phyloP scores from a whole-genome alignment of 1,140 invertebrate genomes.

The Fopius arisanus region DNA sequence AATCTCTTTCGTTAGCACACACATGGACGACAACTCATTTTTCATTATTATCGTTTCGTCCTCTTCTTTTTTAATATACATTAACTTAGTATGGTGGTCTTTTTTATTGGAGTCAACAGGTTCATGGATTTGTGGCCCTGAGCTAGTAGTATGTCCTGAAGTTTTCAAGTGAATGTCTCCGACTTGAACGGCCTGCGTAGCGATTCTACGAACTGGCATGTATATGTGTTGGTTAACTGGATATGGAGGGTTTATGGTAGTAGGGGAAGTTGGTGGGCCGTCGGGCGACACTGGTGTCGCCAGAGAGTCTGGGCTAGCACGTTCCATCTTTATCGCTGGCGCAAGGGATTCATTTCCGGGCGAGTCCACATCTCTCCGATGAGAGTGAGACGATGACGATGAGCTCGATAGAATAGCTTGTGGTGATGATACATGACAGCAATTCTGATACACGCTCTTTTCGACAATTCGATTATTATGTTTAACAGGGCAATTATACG shows the following conservation, averaged over 20 bases:
- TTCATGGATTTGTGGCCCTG: conserved; percentile 38
- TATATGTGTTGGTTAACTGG: conserved; percentile 38
- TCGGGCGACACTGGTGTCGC: conserved; percentile 53
- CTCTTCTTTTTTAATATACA: not conserved
- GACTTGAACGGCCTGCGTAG: conserved; percentile 19
- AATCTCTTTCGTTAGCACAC: conserved; percentile 23
- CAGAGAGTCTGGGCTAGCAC: conserved; percentile 53
- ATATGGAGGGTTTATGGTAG: conserved; percentile 40
- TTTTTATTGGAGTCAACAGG: conserved; percentile 43
- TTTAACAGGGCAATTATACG: not conserved
- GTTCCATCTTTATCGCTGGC: conserved; percentile 53
- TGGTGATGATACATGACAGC: not conserved
- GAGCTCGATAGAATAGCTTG: not conserved
- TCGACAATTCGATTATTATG: not conserved
- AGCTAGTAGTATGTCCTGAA: not conserved
- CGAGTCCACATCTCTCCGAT: not conserved
- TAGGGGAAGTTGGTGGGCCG: conserved; percentile 45
- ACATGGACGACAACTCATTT: conserved; percentile 30
- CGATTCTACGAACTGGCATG: conserved; percentile 14
- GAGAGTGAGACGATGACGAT: not conserved
- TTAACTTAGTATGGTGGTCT: conserved; percentile 12
- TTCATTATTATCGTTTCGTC: conserved; percentile 12
- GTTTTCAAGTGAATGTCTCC: conserved; percentile 29
- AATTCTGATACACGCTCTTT: not conserved
- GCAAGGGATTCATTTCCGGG: conserved; percentile 37